Evolutionary conservation across 2,797 vertebrate genomes (phyloP).

Genomic region (Clarias fuscus): DNA sequence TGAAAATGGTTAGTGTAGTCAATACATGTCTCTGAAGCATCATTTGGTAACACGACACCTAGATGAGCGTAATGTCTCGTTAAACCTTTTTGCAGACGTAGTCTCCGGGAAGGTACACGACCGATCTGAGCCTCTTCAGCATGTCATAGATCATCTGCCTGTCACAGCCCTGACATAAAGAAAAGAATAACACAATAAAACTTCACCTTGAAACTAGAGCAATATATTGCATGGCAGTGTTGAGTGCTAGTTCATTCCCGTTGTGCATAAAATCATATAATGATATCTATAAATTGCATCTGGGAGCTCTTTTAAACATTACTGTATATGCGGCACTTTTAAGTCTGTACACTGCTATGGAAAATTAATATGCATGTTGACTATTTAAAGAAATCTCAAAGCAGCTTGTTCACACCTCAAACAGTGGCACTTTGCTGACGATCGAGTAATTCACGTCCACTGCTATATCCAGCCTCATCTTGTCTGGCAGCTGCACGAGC

Average conservation of each 20-base stretch:
- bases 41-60: neutral
- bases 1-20: neutral
- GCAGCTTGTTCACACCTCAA: conserved; percentile 78
- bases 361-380: neutral
- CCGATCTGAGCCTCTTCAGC: conserved; percentile 90
- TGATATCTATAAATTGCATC: neutral
- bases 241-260: neutral
- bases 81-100: conserved; percentile 96
- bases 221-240: neutral
- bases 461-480: conserved; percentile 95
- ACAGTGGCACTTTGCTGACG: conserved; percentile 94
- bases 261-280: neutral
- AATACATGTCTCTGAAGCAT: too few species aligned
- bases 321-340: neutral
- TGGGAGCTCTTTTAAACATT: neutral
- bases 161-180: conserved; percentile 86
- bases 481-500: conserved; percentile 91
- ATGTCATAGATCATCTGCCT: conserved; percentile 99
- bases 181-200: neutral
- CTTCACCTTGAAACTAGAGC: neutral
- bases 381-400: neutral
- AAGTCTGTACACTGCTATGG: neutral
- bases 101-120: conserved; percentile 94
- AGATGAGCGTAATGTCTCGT: neutral
- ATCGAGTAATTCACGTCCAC: conserved; percentile 94